Conservation (phyloP, 2,888 invertebrate genomes). For the Aromia moschata region DNA sequence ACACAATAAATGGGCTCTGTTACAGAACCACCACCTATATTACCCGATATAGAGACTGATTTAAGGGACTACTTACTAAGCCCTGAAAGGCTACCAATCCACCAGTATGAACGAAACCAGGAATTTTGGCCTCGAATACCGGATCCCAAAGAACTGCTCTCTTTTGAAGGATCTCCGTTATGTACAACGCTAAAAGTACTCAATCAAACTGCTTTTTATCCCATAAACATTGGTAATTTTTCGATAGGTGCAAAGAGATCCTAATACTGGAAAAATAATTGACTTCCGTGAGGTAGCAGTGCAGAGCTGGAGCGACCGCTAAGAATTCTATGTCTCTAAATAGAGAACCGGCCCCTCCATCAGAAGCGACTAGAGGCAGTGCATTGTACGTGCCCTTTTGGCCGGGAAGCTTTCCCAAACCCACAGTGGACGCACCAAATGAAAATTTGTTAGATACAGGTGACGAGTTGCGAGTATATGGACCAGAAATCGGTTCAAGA, state of each 20-base stretch:
- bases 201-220: background rate
- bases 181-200: slow-evolving; percentile 66
- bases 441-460: slow-evolving; percentile 16
- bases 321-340: slow-evolving; percentile 83
- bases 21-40: slow-evolving; percentile 47
- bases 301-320: slow-evolving; percentile 71
- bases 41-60: slow-evolving; percentile 72
- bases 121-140: slow-evolving; percentile 71
- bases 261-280: slow-evolving; percentile 77
- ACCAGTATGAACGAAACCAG: slow-evolving; percentile 75
- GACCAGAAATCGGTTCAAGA: background rate
- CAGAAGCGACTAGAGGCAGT: slow-evolving; percentile 77
- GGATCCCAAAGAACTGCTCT: slow-evolving; percentile 65
- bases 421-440: slow-evolving; percentile 64
- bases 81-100: slow-evolving; percentile 77
- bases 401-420: slow-evolving; percentile 80
- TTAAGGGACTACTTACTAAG: slow-evolving; percentile 73
- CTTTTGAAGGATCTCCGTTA: slow-evolving; percentile 65
- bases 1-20: slow-evolving; percentile 9
- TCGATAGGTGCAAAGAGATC: slow-evolving; percentile 74
- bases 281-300: slow-evolving; percentile 72
- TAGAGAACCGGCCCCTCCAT: slow-evolving; percentile 78
- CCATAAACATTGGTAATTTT: background rate
- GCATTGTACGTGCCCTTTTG: slow-evolving; percentile 86
- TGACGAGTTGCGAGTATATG: too few species aligned